Evolutionary conservation across 2,797 vertebrate species (phyloP).

Genomic region (Squalus acanthias): DNA sequence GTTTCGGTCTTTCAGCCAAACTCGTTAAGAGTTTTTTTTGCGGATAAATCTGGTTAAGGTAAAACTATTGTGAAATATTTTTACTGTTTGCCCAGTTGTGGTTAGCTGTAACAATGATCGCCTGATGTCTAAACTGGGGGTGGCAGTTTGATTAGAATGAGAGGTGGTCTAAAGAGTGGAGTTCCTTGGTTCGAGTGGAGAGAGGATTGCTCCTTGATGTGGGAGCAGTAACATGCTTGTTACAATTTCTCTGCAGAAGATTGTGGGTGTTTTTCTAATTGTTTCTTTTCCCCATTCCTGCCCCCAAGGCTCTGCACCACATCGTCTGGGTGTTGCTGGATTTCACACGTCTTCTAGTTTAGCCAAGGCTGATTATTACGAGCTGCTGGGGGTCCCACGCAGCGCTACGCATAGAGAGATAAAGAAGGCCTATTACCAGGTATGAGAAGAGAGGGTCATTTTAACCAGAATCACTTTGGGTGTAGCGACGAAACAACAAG

Average conservation of each 20-base stretch:
- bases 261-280: background rate
- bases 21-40: too few species aligned
- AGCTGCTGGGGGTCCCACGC: slow-evolving; percentile 80
- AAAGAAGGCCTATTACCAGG: slow-evolving; percentile 97
- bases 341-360: slow-evolving; percentile 64
- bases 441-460: slow-evolving; percentile 45
- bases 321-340: slow-evolving; percentile 50
- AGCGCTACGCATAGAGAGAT: slow-evolving; percentile 87
- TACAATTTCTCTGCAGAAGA: background rate
- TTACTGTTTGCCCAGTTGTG: too few species aligned
- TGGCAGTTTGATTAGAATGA: too few species aligned
- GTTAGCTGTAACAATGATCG: too few species aligned
- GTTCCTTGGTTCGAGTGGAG: too few species aligned
- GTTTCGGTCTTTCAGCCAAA: too few species aligned
- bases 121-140: too few species aligned
- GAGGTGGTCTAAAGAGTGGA: too few species aligned
- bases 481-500: too few species aligned
- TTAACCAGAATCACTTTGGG: background rate
- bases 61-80: too few species aligned
- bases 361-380: slow-evolving; percentile 84
- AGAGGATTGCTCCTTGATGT: background rate
- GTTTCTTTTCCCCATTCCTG: slow-evolving; percentile 40
- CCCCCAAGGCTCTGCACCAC: slow-evolving; percentile 53
- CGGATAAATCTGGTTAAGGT: too few species aligned
- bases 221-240: background rate